Evolutionary conservation across 2,797 vertebrate genomes (phyloP).

Genomic region (Sylvia borin): DNA sequence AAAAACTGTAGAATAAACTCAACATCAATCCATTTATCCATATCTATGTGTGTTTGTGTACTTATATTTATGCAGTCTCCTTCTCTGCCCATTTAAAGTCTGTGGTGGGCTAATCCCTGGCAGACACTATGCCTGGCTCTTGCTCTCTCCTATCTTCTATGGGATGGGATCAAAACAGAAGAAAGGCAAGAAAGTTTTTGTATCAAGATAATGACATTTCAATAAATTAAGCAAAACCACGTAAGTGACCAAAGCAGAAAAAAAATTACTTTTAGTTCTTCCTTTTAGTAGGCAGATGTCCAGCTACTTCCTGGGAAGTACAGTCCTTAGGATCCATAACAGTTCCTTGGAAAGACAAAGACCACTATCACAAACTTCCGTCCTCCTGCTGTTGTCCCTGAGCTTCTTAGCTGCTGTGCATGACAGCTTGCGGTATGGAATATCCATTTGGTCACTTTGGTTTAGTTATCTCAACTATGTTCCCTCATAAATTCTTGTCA

Average conservation of each 20-base stretch:
- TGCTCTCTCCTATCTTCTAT: background rate
- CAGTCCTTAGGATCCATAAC: background rate
- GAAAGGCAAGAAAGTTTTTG: background rate
- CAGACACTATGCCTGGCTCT: fast-evolving
- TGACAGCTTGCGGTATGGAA: background rate
- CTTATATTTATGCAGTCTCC: background rate
- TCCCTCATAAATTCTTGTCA: background rate
- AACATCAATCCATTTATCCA: background rate
- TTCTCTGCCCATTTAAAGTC: background rate
- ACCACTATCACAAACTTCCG: background rate
- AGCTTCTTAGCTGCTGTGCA: background rate
- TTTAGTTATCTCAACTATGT: background rate
- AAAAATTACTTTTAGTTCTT: background rate
- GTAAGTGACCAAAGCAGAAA: background rate
- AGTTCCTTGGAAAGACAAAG: background rate
- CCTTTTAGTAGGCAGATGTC: background rate
- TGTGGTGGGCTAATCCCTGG: background rate
- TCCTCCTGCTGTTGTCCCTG: background rate
- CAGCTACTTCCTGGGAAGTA: background rate
- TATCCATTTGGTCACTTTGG: background rate
- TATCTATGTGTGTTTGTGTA: background rate
- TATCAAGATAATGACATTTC: background rate
- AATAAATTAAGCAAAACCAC: background rate
- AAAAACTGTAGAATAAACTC: background rate
- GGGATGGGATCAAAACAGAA: background rate